These are phyloP conservation scores for Eulemur rufifrons DNA, from an alignment of 2,113 vertebrate genomes.

Conservation along the genomic window DNA sequence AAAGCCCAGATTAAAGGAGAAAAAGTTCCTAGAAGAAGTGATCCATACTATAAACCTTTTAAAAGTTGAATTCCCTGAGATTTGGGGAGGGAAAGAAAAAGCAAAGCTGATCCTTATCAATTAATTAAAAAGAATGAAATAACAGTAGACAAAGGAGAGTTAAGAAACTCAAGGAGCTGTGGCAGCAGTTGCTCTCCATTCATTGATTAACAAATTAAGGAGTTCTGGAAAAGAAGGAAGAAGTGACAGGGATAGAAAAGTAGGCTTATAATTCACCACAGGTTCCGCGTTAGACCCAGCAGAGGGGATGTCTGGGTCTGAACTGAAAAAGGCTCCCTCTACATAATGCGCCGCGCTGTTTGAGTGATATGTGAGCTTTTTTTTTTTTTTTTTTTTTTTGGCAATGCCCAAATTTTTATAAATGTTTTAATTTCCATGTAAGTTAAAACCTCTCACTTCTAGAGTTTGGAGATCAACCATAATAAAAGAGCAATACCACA, in stretches of 20 bases:
- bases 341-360: neutral
- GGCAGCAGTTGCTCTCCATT: constrained; percentile 13
- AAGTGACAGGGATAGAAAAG: neutral
- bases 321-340: constrained; percentile 6
- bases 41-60: constrained; percentile 39
- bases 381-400: too few relatives aligned
- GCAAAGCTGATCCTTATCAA: constrained; percentile 58
- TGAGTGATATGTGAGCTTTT: neutral
- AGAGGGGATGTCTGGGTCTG: constrained; percentile 29
- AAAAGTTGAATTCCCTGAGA: constrained; percentile 66
- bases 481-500: neutral
- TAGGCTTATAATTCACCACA: constrained; percentile 11
- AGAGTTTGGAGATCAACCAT: neutral
- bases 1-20: neutral
- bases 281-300: neutral
- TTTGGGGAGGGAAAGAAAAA: neutral
- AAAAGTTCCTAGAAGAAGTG: constrained; percentile 42
- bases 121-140: constrained; percentile 73
- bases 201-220: constrained; percentile 68
- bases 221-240: neutral
- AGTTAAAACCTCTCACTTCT: neutral
- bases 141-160: constrained; percentile 39
- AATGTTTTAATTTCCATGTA: neutral
- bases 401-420: neutral
- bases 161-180: constrained; percentile 64